Base-by-base conservation (phyloP, 2,113 vertebrate genomes). In the Rhombomys opimus region DNA sequence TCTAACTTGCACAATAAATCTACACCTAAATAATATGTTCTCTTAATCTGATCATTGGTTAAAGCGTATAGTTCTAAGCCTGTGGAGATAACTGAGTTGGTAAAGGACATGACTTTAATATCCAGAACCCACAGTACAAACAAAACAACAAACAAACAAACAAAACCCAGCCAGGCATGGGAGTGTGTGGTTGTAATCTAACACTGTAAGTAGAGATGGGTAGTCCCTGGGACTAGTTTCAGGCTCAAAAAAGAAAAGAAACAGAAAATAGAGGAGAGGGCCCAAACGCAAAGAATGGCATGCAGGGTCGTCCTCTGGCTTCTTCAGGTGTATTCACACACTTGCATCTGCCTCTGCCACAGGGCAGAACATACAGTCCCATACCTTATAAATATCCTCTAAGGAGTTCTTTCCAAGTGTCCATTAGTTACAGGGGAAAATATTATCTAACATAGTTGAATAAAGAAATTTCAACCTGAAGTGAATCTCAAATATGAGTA, bases 401-500 rank as follows among this genome's bases (percentile, higher is more conserved):
- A 32, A 90, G 84, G 27, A 89, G 57, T 73, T 68, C 59, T 70
- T 73, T 92, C 84, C 46, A 81, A 80, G 35, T 81, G 12, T 41
- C 76, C 67, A 17, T 92, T 92, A 86, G 38, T n/a, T 92, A 92
- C 18, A 82, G 3, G 22, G 25, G 57, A 88, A 90, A 87, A 89
- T 46, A 84, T 9, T 93, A 94, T 77, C 38, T 81, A 87, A 95
- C 41, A 78, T 92, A 94, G 18, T 77, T 90, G 63, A 81, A 32
- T 87, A 57, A 96, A 82, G 11, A 92, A 92, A 81, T 77, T 20
- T 59, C 35, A 84, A n/a, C 63, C 57, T 94, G 65, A 92, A 89
- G 86, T 78, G 91, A 93, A 95, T 68, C 41, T 20, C 67, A 93
- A 52, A 35, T 14, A 85, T 96, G n/a, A 81, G 91, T 90, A 63